Percentiles rank a stretch among this genome's conserved stretches.
phyloP scores from a whole-genome alignment of 2,888 invertebrate species.

The Xiphydria camelus region DNA sequence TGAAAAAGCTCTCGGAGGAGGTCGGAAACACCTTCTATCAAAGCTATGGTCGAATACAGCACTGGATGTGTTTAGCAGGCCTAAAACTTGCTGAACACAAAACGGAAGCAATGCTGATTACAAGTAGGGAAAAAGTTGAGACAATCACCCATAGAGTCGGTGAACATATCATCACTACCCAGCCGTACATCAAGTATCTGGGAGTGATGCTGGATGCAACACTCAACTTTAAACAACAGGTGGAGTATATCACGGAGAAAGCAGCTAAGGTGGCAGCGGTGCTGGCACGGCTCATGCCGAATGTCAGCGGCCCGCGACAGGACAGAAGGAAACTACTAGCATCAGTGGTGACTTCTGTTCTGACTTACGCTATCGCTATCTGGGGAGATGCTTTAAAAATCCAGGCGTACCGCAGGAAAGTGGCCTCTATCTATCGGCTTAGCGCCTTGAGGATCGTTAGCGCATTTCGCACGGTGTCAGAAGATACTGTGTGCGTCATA shows the following conservation, averaged over 20 bases:
- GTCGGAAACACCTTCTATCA: neutral
- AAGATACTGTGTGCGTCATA: slow-evolving; percentile 18
- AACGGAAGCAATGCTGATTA: slow-evolving; percentile 22
- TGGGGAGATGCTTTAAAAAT: slow-evolving; percentile 16
- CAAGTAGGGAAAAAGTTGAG: slow-evolving; percentile 16
- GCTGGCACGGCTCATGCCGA: slow-evolving; percentile 25
- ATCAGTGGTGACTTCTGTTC: slow-evolving; percentile 21
- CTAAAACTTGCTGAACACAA: slow-evolving; percentile 24
- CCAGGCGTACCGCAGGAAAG: slow-evolving; percentile 6
- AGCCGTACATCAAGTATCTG: slow-evolving; percentile 24
- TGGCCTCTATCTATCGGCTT: slow-evolving; percentile 12
- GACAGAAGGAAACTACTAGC: slow-evolving; percentile 19
- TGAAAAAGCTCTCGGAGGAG: slow-evolving; percentile 15
- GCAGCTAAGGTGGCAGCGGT: slow-evolving; percentile 12
- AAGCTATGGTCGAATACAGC: neutral
- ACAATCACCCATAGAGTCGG: slow-evolving; percentile 19
- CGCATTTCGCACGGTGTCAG: slow-evolving; percentile 22
- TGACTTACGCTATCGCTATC: slow-evolving; percentile 23
- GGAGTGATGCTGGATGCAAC: slow-evolving; percentile 22
- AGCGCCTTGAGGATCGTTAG: slow-evolving; percentile 17
- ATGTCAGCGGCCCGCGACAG: slow-evolving; percentile 25
- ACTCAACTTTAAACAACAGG: slow-evolving; percentile 20
- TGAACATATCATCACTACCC: slow-evolving; percentile 16
- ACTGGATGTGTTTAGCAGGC: slow-evolving; percentile 9
- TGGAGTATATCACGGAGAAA: slow-evolving; percentile 6